Base-by-base conservation (phyloP, 1,140 invertebrate species). In the Stegodyphus dumicola region DNA sequence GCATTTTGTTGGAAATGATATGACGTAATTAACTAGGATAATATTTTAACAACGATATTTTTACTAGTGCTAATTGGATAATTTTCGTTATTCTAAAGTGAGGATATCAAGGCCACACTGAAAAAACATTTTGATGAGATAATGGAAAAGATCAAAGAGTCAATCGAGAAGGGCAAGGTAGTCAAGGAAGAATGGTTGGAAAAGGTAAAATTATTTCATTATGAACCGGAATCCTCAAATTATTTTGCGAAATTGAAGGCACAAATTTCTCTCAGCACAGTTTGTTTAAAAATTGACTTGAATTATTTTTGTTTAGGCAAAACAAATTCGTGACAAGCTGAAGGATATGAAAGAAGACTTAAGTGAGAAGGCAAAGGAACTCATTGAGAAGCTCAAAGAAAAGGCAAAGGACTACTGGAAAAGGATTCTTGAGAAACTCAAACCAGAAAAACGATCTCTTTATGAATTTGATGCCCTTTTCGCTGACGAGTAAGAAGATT, bases 81-180 rank as follows among this genome's bases (percentile, higher is more conserved):
- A 33, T 33, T 33, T 33, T 1, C 33, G 1, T 33, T 33, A 33
- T 3, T 33, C 33, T 33, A 33, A 33, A 33, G 33, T 18, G 71
- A 73, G 15, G 85, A 86, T 7, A 18, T 86, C 6, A 65, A 66
- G 11, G 15, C 60, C 17, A 86, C 67, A 56, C 17, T 86, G 70
- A 81, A 67, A 13, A 77, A 87, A 66, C 48, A 18, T 7, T 71
- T 83, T 4, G 78, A 87, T 48, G 53, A 78, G n/a, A 71, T 87
- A 51, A 52, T 87, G 48, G 74, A 83, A 70, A 87, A 87, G 75
- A n/a, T 87, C 6, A 87, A 83, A n/a, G 79, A 83, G 18, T 73
- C 73, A 13, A 60, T 87, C 7, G 86, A 81, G n/a, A 48, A 80
- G 6, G 85, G 85, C 9, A 86, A 86, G 18, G 77, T 7, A 13